Evolutionary conservation across 92 coral and sea anemone genomes (phyloP).

Genomic region (Plumapathes pennacea): DNA sequence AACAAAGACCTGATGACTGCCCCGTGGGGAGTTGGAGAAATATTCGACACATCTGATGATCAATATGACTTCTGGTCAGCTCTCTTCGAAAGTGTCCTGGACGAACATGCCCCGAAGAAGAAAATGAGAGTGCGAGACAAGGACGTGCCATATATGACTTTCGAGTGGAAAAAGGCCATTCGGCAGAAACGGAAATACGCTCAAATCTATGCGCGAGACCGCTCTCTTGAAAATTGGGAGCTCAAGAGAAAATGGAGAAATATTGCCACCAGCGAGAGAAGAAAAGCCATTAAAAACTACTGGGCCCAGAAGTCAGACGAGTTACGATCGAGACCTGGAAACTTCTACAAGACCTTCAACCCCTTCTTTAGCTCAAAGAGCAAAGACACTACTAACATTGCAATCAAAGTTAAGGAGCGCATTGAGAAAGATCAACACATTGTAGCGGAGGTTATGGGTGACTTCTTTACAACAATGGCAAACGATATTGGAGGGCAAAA

Average conservation of each 20-base stretch:
- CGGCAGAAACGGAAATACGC: constrained; percentile 51
- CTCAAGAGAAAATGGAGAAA: constrained; percentile 52
- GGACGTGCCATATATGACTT: constrained; percentile 59
- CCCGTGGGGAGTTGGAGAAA: constrained; percentile 55
- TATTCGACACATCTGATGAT: constrained; percentile 29
- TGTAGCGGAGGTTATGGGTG: constrained; percentile 29
- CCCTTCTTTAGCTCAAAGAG: constrained; percentile 37
- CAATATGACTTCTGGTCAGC: constrained; percentile 33
- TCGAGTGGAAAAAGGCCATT: constrained; percentile 40
- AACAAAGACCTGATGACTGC: constrained; percentile 31
- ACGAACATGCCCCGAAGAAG: constrained; percentile 25
- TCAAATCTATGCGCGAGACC: constrained; percentile 31
- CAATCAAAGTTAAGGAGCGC: constrained; percentile 14
- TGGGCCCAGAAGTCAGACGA: constrained; percentile 36
- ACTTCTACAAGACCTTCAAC: constrained; percentile 32
- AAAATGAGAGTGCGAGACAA: constrained; percentile 43
- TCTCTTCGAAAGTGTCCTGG: constrained; percentile 21
- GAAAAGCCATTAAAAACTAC: constrained; percentile 37
- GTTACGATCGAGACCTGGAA: constrained; percentile 5
- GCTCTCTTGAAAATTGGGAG: constrained; percentile 49
- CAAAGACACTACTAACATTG: constrained; percentile 13
- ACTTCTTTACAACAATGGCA: constrained; percentile 26
- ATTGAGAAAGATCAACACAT: constrained; percentile 25
- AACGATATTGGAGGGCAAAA: constrained; percentile 16
- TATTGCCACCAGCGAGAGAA: constrained; percentile 39